Percentiles rank a stretch among this genome's conserved stretches.
Evolutionary conservation across 2,888 invertebrate genomes (phyloP).

Genomic region (Stenodema calcarata): DNA sequence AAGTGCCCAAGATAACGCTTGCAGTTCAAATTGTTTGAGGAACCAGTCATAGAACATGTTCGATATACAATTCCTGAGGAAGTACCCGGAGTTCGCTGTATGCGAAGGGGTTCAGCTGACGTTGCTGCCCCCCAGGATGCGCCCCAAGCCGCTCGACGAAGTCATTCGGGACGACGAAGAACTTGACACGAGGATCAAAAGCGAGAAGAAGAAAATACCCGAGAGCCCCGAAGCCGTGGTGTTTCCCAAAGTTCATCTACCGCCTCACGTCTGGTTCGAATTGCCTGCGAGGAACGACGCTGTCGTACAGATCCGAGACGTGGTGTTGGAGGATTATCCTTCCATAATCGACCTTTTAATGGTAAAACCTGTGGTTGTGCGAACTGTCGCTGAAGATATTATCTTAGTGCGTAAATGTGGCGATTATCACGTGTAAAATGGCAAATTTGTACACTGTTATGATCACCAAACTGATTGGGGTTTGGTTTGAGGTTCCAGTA

Average conservation of each 20-base stretch:
- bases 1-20: too few relatives aligned
- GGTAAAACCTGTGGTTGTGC: background rate
- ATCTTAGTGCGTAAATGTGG: too few relatives aligned
- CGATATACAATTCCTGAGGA: background rate
- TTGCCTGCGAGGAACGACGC: background rate
- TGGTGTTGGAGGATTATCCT: background rate
- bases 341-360: background rate
- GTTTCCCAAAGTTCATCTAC: background rate
- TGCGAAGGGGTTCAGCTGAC: conserved; percentile 12
- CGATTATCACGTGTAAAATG: too few relatives aligned
- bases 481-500: too few relatives aligned
- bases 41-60: background rate
- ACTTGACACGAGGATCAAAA: conserved; percentile 12
- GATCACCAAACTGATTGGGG: too few relatives aligned
- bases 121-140: conserved; percentile 14
- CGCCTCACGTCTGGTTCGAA: background rate
- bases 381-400: too few relatives aligned
- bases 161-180: conserved; percentile 23
- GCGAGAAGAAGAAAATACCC: conserved; percentile 25
- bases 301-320: background rate
- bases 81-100: background rate
- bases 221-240: conserved; percentile 4
- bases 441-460: too few relatives aligned
- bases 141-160: conserved; percentile 13
- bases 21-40: background rate